Evolutionary conservation across 2,888 invertebrate genomes (phyloP), one percentile per base, ranked within the genome.

Genomic region (Tiliacea aurago): DNA sequence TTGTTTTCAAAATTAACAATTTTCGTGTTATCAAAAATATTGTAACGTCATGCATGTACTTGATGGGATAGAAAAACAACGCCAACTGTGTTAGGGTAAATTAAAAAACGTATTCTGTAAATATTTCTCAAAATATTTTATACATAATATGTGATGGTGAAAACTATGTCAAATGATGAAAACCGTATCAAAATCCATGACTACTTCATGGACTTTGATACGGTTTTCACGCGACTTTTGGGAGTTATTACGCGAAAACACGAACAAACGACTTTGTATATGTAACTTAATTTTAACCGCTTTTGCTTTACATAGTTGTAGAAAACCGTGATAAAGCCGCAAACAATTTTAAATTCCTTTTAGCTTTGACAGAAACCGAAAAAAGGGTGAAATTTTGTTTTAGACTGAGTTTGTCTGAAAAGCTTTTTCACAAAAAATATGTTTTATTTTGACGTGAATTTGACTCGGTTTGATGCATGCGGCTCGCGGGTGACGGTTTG

Each of bases 391-490:
- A 10, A 13, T 56, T 45, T 41, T 58, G 18, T 72, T 67, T 56
- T 55, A 51, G 23, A 53, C 41, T 28, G 51, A 58, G n/a, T 58
- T 56, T 62, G 18, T 1, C n/a, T 43, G 6, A 45, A 83, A 62
- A 37, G 69, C 49, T 56, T 63, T 82, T 68, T 37, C 43, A 55
- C 18, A 18, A 47, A 41, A 70, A 59, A 55, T 10, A 18, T 49
- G 4, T n/a, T 51, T 83, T n/a, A n/a, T n/a, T 65, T 53, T n/a
- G 49, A 73, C 37, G 68, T 41, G 43, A 4, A 72, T 68, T 61
- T 69, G 80, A 69, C 49, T 33, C 56, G 6, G 51, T 72, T 43
- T 64, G 53, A 78, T 64, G 55, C 67, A 64, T 55, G 58, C 49
- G 49, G 45, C 33, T 45, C 37, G 11, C 59, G 53, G 28, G 63